Evolutionary conservation across 1,140 invertebrate species (phyloP).

Genomic region (Brachystomella parvula): DNA sequence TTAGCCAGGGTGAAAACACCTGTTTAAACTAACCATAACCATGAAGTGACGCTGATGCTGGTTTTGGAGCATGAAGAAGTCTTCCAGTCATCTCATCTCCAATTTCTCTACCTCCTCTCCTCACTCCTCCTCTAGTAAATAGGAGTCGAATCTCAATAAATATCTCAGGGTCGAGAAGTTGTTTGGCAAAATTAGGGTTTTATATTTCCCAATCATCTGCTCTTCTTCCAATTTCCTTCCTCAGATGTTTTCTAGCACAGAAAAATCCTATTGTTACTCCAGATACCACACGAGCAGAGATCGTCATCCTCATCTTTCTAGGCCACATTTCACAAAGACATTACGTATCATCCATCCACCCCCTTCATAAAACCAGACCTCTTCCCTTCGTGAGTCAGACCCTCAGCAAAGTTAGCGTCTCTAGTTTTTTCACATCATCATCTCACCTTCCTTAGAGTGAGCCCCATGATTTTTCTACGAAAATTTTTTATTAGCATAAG

Average conservation of each 20-base stretch:
- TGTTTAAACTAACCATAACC: conserved; percentile 1
- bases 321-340: not conserved
- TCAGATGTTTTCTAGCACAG: no score
- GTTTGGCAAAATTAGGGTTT: conserved; percentile 1
- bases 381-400: no score
- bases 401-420: not conserved
- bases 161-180: conserved; percentile 9
- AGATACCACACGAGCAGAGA: no score
- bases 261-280: no score
- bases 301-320: not conserved
- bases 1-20: not conserved
- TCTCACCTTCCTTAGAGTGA: not conserved
- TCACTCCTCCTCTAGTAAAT: no score
- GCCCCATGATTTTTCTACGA: not conserved
- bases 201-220: not conserved
- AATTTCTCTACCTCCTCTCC: no score
- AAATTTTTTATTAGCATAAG: no score
- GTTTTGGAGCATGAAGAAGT: not conserved
- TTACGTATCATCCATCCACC: not conserved
- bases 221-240: not conserved
- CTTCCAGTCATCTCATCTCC: not conserved
- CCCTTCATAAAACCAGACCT: no score
- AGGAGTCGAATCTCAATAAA: not conserved
- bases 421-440: not conserved
- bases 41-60: not conserved